phyloP scores from a whole-genome alignment of 92 coral and sea anemone genomes.

The Pocillopora meandrina region DNA sequence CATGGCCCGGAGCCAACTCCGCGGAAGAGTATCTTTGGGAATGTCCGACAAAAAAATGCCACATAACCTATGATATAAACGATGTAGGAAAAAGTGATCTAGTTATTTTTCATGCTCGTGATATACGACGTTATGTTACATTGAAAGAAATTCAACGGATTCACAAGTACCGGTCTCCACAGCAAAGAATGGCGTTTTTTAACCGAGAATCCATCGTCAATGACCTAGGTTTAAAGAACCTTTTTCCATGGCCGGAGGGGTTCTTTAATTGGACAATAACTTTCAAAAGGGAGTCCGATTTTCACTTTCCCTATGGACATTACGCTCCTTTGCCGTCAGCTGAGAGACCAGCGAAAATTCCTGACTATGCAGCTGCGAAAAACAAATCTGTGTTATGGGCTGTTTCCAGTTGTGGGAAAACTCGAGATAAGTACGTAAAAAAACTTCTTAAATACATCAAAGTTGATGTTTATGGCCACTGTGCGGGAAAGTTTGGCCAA shows the following conservation, averaged over 20 bases:
- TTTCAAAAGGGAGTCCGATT: slow-evolving; percentile 60
- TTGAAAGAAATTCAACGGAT: not conserved
- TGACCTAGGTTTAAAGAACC: not conserved
- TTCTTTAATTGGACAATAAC: slow-evolving; percentile 74
- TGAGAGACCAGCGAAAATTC: not conserved
- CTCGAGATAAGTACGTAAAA: slow-evolving; percentile 37
- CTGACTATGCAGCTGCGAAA: slow-evolving; percentile 43
- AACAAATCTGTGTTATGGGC: slow-evolving; percentile 52
- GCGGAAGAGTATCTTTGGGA: not conserved
- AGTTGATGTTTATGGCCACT: slow-evolving; percentile 56
- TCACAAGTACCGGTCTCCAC: slow-evolving; percentile 9
- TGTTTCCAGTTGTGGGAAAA: slow-evolving; percentile 23
- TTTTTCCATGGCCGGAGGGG: slow-evolving; percentile 27
- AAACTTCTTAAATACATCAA: slow-evolving; percentile 42
- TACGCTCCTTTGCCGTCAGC: slow-evolving; percentile 20
- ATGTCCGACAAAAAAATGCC: slow-evolving; percentile 13
- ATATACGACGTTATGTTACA: not conserved
- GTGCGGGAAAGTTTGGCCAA: slow-evolving; percentile 25
- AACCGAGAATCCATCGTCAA: not conserved
- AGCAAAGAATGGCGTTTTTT: slow-evolving; percentile 9
- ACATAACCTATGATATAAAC: not conserved
- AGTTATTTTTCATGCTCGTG: not conserved
- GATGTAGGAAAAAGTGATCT: slow-evolving; percentile 24
- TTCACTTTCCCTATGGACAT: slow-evolving; percentile 55
- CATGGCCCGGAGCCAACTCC: slow-evolving; percentile 4